phyloP scores from a whole-genome alignment of 2,888 invertebrate species.

The Tenthredo distinguenda region DNA sequence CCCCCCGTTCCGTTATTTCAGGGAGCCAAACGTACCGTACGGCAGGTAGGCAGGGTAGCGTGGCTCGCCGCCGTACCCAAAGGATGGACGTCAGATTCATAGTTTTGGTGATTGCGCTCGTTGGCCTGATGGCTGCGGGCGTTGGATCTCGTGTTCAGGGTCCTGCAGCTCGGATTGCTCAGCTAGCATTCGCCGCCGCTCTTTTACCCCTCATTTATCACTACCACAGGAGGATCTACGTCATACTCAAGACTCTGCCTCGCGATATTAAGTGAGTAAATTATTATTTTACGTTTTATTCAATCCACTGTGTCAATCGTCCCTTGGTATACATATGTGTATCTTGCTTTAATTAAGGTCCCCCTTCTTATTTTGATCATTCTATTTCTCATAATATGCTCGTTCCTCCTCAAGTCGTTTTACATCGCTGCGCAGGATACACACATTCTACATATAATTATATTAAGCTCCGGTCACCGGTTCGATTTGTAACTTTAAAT shows the following conservation, averaged over 20 bases:
- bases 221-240: constrained; percentile 72
- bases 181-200: constrained; percentile 68
- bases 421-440: not conserved
- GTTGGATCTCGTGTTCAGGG: constrained; percentile 67
- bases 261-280: constrained; percentile 73
- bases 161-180: constrained; percentile 68
- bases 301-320: not conserved
- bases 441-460: not conserved
- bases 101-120: constrained; percentile 69
- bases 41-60: constrained; percentile 25
- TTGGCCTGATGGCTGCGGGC: constrained; percentile 71
- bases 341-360: not conserved
- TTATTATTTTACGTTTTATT: not conserved
- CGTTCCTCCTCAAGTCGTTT: not conserved
- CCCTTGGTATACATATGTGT: not conserved
- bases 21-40: not conserved
- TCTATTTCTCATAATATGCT: not conserved
- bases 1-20: constrained; percentile 13
- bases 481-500: not conserved
- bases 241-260: constrained; percentile 72
- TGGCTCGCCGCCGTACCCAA: constrained; percentile 42
- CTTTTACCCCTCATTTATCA: constrained; percentile 70
- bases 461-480: not conserved
- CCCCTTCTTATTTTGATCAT: not conserved
- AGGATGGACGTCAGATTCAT: constrained; percentile 73